Conservation (phyloP, 2,888 invertebrate genomes). For the Euplexia lucipara region DNA sequence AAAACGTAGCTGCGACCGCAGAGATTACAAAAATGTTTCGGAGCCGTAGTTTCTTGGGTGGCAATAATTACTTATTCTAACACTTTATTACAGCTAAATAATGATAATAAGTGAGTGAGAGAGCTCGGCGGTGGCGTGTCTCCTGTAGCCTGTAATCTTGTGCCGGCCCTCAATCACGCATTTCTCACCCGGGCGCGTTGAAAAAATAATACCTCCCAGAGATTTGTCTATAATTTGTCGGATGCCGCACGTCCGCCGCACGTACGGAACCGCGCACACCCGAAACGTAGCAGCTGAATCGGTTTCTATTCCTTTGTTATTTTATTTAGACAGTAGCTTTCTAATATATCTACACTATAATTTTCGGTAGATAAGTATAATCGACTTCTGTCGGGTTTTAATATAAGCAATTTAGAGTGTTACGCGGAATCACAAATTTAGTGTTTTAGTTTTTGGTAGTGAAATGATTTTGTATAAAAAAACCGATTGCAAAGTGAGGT, state of each 20-base stretch:
- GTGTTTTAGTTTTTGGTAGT: slow-evolving; percentile 9
- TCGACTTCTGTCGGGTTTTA: slow-evolving; percentile 56
- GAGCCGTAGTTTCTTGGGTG: slow-evolving; percentile 76
- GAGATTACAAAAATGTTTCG: slow-evolving; percentile 53
- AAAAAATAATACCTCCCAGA: slow-evolving; percentile 89
- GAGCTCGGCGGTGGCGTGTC: slow-evolving; percentile 87
- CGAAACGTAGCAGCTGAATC: slow-evolving; percentile 75
- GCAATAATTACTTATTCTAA: slow-evolving; percentile 86
- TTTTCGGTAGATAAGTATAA: slow-evolving; percentile 70
- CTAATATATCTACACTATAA: slow-evolving; percentile 76
- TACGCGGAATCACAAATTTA: slow-evolving; percentile 52
- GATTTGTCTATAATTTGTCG: slow-evolving; percentile 90
- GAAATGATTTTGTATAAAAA: slow-evolving; percentile 23
- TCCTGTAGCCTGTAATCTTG: slow-evolving; percentile 86
- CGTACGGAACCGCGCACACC: slow-evolving; percentile 62
- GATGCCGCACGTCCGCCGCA: slow-evolving; percentile 79
- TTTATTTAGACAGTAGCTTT: slow-evolving; percentile 84
- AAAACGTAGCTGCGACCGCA: slow-evolving; percentile 55
- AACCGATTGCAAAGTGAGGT: slow-evolving; percentile 1
- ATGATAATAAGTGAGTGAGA: slow-evolving; percentile 86
- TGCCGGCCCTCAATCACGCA: slow-evolving; percentile 90
- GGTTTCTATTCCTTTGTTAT: slow-evolving; percentile 78
- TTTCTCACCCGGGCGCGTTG: slow-evolving; percentile 90
- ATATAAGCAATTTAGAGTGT: slow-evolving; percentile 59
- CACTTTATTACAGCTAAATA: slow-evolving; percentile 89